Base-by-base conservation (phyloP, 2,888 invertebrate species). In the Phyto melanocephala region DNA sequence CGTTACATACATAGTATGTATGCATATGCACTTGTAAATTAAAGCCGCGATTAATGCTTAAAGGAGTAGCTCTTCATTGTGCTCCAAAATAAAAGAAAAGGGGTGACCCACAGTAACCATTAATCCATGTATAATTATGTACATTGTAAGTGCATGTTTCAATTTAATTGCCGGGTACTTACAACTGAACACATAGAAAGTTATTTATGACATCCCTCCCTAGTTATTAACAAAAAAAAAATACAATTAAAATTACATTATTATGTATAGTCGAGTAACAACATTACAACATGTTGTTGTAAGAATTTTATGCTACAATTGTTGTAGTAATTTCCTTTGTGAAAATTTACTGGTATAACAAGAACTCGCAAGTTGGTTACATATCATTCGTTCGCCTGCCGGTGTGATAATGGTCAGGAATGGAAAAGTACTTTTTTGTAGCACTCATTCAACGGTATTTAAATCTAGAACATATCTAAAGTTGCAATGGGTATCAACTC, bases 281-380 rank as follows among this genome's bases (percentile, higher is more conserved):
- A 28, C 24, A 45, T n/a, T n/a, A n/a, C n/a, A 28, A 28, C 3
- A 28, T 28, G 28, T 28, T 45, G 24, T 28, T 54, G 47, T 56
- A 54, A 56, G 35, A 71, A 54, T 67, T 67, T 71, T 20, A 81
- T 67, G 71, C 70, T 60, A 67, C 80, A 76, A 76, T 71, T 81
- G 71, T 63, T 60, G 79, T 52, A 62, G 52, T 67, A 62, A 52
- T 28, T 28, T 28, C 6, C 22, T 42, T 72, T 45, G 20, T 79
- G 24, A 65, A 71, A 5, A 28, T 28, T 5, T 28, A 28, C 3
- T 5, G 3, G 28, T 6, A 28, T 28, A 28, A 28, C 28, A 28
- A 28, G 3, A 5, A 5, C 3, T 6, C 3, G 28, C 6, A 6
- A 6, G 28, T 28, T 28, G 28, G 6, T 5, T 6, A 6, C 28